These are phyloP conservation scores for Chironex yamaguchii DNA, from an alignment of 30 jellyfish, hydroid and myxozoan species.

Conservation along the genomic window DNA sequence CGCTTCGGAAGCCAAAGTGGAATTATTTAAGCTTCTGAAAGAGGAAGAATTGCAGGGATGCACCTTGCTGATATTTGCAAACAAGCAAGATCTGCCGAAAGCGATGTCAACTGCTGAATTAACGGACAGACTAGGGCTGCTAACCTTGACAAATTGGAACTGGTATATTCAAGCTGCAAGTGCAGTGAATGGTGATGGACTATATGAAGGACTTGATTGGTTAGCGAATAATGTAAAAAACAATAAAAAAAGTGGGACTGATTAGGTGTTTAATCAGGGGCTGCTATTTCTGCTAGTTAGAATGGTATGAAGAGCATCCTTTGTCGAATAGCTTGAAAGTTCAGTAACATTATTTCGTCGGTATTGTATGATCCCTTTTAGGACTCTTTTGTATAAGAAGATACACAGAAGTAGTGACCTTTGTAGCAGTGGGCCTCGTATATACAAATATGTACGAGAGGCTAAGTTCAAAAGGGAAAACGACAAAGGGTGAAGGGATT, in stretches of 20 bases:
- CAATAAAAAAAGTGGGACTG: slow-evolving; percentile 17
- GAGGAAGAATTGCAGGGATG: slow-evolving; percentile 85
- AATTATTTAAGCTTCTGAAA: slow-evolving; percentile 67
- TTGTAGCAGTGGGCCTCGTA: neutral
- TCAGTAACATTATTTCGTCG: too few species aligned
- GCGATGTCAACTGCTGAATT: slow-evolving; percentile 85
- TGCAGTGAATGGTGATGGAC: slow-evolving; percentile 88
- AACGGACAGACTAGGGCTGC: slow-evolving; percentile 84
- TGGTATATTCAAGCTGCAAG: slow-evolving; percentile 93
- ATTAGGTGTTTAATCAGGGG: neutral
- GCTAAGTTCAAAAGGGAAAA: too few species aligned
- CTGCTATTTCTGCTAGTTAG: neutral
- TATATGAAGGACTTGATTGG: slow-evolving; percentile 92
- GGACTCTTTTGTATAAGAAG: too few species aligned
- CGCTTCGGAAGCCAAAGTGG: slow-evolving; percentile 77
- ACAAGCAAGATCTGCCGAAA: slow-evolving; percentile 87
- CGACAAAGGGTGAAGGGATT: too few species aligned
- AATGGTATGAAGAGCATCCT: neutral
- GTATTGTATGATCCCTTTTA: too few species aligned
- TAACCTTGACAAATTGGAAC: slow-evolving; percentile 72
- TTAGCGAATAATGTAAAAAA: slow-evolving; percentile 71
- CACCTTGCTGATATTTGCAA: slow-evolving; percentile 77
- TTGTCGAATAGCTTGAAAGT: neutral
- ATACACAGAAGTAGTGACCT: too few species aligned
- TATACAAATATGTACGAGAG: too few species aligned